Conservation (phyloP, 2,797 vertebrate species). For the Heteromormyrus szaboi region DNA sequence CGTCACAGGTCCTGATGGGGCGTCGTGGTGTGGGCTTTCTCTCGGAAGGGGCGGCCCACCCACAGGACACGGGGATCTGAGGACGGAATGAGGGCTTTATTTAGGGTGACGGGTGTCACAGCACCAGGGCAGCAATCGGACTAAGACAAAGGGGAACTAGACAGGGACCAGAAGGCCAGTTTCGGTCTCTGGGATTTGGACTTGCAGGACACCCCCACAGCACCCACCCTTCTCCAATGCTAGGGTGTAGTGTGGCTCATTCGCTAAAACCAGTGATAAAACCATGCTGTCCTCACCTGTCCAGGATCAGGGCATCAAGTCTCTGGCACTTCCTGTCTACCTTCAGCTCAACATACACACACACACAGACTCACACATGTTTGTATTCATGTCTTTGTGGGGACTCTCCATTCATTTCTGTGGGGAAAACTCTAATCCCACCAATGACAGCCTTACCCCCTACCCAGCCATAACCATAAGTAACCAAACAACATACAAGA, state of each 20-base stretch:
- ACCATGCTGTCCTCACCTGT: neutral
- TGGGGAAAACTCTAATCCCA: neutral
- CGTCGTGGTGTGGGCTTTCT: neutral
- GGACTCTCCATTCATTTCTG: neutral
- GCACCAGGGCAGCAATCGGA: neutral
- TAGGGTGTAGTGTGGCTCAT: neutral
- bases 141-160: neutral
- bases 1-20: neutral
- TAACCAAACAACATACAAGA: neutral
- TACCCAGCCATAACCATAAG: neutral
- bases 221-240: neutral
- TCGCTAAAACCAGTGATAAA: neutral
- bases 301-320: too few species aligned
- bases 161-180: neutral
- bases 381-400: neutral
- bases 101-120: neutral
- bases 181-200: neutral
- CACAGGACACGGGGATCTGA: neutral
- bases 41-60: neutral
- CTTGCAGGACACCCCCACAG: neutral
- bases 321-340: neutral
- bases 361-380: neutral
- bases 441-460: neutral
- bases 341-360: neutral
- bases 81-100: neutral